A percentile compares a stretch with the other conserved stretches of the same genome.
These are phyloP conservation scores for Artibeus lituratus DNA, from an alignment of 2,797 vertebrate genomes.

Conservation along the genomic window DNA sequence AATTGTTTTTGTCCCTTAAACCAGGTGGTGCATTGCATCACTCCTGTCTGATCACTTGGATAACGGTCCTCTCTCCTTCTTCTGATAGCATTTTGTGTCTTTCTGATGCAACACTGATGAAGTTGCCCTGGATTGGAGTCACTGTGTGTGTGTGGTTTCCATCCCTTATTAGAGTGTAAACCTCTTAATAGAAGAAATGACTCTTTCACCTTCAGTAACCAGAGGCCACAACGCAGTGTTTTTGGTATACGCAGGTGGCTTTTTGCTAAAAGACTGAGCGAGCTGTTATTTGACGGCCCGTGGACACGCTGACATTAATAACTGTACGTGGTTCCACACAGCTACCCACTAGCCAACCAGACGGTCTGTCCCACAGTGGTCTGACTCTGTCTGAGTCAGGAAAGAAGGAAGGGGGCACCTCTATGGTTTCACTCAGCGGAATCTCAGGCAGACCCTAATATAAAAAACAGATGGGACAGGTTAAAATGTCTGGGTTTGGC, in stretches of 20 bases:
- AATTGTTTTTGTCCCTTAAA: not conserved
- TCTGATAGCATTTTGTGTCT: not conserved
- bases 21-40: not conserved
- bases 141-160: not conserved
- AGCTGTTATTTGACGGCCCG: not conserved
- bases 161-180: not conserved
- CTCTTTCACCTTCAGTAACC: not conserved
- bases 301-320: constrained; percentile 31
- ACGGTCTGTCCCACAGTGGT: not conserved
- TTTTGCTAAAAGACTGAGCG: not conserved
- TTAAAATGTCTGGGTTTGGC: not conserved
- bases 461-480: not conserved
- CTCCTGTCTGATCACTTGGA: not conserved
- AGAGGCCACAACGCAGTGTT: not conserved
- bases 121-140: not conserved
- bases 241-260: not conserved
- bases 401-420: not conserved
- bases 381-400: not conserved
- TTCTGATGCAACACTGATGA: not conserved
- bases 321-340: not conserved
- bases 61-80: not conserved
- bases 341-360: not conserved
- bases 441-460: not conserved
- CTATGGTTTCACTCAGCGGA: not conserved
- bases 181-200: not conserved